Evolutionary conservation across 2,797 vertebrate species (phyloP), one percentile per base, ranked within the genome.

Genomic region (Sebastes minor): DNA sequence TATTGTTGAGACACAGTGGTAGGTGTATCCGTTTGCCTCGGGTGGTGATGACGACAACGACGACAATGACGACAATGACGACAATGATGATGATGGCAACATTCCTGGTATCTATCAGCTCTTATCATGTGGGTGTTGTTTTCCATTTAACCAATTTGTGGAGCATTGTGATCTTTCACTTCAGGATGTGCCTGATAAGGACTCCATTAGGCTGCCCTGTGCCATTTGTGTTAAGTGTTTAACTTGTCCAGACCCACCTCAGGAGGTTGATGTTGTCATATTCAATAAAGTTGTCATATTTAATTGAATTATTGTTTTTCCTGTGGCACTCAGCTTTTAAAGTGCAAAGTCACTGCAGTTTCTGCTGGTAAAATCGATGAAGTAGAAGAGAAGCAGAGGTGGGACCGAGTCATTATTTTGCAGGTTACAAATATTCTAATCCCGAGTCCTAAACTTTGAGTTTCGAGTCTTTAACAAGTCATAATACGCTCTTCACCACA

Each of bases 131-230:
- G 2, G 59, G 69, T 72, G 77, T 74, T 62, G 4, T 59, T 88
- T 86, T 87, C 33, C 65, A 71, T 89, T 81, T 67, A 64, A 2
- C 69, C 76, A 84, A 73, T 89, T 84, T 83, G 75, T 56, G 32
- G 23, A 56, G 46, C 67, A 23, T 14, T 2, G 56, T 59, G 80
- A 78, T 61, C 35, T 14, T n/a, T 62, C 46, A 25, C 69, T 61
- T 63, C 76, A 63, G 53, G 42, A 83, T 65, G 69, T 42, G 68
- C 25, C n/a, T 53, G 87, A 91, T 88, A 83, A 84, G 62, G 55
- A 46, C 49, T 80, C 85, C 79, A 87, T 89, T 83, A 89, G 42
- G 69, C 65, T 22, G 66, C 66, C 70, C 62, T 60, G 30, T 38
- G 70, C 13, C 27, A 38, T 75, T 25, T 59, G 49, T 20, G 52